Percentiles rank a stretch among this genome's conserved stretches.
Conservation (phyloP, 2,888 invertebrate species). For the Drosophila leonis region DNA sequence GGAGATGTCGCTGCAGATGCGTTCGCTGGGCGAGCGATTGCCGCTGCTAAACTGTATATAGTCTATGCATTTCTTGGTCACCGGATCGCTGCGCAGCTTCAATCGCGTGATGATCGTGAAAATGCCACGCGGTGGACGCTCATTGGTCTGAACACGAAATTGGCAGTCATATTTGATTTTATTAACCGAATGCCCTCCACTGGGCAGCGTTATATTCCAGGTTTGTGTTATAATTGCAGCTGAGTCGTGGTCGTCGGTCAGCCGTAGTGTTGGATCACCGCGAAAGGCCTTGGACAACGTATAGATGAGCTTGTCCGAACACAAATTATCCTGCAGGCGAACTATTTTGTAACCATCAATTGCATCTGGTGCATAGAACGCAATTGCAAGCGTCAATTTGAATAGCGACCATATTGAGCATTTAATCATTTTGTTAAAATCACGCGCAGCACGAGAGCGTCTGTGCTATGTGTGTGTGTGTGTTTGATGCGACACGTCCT, state of each 20-base stretch:
- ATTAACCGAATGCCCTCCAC: conserved; percentile 63
- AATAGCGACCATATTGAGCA: conserved; percentile 47
- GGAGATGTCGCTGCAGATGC: conserved; percentile 81
- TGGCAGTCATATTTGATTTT: conserved; percentile 82
- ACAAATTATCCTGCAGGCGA: conserved; percentile 82
- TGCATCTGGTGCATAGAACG: conserved; percentile 41
- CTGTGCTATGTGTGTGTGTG: conserved; percentile 19
- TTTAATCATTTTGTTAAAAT: conserved; percentile 52
- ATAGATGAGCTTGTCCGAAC: conserved; percentile 79
- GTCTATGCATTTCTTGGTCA: conserved; percentile 77
- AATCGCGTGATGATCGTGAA: conserved; percentile 83
- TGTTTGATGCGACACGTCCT: conserved; percentile 30
- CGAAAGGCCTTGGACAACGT: conserved; percentile 79
- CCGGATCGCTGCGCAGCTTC: conserved; percentile 81
- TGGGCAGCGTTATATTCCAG: conserved; percentile 82
- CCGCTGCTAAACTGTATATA: conserved; percentile 83
- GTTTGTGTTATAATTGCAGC: conserved; percentile 82
- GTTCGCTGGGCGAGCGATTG: conserved; percentile 81
- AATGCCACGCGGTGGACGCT: conserved; percentile 77
- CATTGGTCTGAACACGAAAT: conserved; percentile 79
- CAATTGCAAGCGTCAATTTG: conserved; percentile 50
- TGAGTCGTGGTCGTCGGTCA: conserved; percentile 82
- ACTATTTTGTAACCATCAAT: conserved; percentile 61
- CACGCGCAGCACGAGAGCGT: conserved; percentile 28
- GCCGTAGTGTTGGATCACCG: conserved; percentile 76